Base-by-base conservation (phyloP, 1,140 invertebrate species). In the Heliconius hermathena region DNA sequence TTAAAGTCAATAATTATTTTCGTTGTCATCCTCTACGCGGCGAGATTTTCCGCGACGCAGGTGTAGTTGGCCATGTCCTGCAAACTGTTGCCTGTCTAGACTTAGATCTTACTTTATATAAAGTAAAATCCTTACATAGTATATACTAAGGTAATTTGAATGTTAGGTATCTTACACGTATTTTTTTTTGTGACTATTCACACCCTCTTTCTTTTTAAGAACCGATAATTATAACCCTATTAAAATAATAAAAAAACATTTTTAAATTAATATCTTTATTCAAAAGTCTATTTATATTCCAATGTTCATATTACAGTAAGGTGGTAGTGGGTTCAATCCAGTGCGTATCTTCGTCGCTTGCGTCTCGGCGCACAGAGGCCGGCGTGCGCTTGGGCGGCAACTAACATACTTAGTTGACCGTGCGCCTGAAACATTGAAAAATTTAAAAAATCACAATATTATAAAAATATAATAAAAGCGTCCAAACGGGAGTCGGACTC, bases 61-160 rank as follows among this genome's bases (percentile, higher is more conserved):
- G 98, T 98, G 95, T 99, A 99, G 96, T 99, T 99, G 80, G 98
- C 99, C 90, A 97, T 97, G 93, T 99, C 98, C 86, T 96, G 95
- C 16, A 97, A 95, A 73, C 83, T 74, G 81, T 66, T 83, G 85
- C 77, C 72, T 41, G 76, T 83, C 75, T 84, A 76, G 46, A 83
- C 79, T 80, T 60, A 13, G 29, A 36, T 20, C 20, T 38, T 71
- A 71, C 33, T 49, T 49, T 49, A 49, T 49, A 49, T 8, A 71
- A 26, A 29, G 29, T 29, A 29, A 29, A 29, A 29, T 29, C 29
- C 2, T 29, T 29, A 29, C 2, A 29, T 29, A 29, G 29, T 29
- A 29, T 29, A 26, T 26, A 26, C 70, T n/a, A 60, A 13, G 0
- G 22, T 22, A 13, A 3, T 60, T 26, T 60, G 3, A 60, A 60